Evolutionary conservation across 2,888 invertebrate genomes (phyloP).

Genomic region (Zootermopsis nevadensis): DNA sequence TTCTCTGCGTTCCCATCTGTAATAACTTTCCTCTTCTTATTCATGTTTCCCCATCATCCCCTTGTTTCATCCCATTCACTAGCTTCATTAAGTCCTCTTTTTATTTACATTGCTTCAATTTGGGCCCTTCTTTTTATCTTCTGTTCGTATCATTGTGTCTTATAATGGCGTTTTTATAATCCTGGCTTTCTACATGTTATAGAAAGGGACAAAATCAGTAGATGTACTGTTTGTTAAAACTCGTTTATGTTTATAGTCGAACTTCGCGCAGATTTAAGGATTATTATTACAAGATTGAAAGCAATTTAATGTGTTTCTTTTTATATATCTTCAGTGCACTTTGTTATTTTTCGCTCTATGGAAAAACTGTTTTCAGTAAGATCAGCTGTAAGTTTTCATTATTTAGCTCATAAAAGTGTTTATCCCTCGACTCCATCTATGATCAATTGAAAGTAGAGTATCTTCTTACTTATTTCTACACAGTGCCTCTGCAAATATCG

Average conservation of each 20-base stretch:
- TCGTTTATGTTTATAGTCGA: not conserved
- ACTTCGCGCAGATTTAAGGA: not conserved
- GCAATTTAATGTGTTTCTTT: not conserved
- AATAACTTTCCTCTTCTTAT: not conserved
- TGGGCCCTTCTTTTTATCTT: conserved; percentile 16
- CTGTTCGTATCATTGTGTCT: not conserved
- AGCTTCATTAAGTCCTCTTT: conserved; percentile 43
- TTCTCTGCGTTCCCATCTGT: not conserved
- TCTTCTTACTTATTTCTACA: too few species aligned
- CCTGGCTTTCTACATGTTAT: not conserved
- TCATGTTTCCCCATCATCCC: not conserved
- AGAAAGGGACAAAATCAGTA: not conserved
- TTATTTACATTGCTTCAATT: conserved; percentile 44
- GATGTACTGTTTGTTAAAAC: not conserved
- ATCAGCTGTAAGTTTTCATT: not conserved
- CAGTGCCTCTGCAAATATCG: too few species aligned
- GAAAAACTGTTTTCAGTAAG: not conserved
- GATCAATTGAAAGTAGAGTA: too few species aligned
- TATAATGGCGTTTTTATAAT: conserved; percentile 19
- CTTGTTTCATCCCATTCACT: conserved; percentile 23
- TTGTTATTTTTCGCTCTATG: not conserved
- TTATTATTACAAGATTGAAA: not conserved
- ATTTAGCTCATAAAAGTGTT: not conserved
- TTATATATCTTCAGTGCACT: not conserved
- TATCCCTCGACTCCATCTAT: too few species aligned